Percentiles rank a stretch among this genome's conserved stretches.
These are phyloP conservation scores for Hermatobates lingyangjiaoensis DNA, from an alignment of 1,140 invertebrate species.

Conservation along the genomic window DNA sequence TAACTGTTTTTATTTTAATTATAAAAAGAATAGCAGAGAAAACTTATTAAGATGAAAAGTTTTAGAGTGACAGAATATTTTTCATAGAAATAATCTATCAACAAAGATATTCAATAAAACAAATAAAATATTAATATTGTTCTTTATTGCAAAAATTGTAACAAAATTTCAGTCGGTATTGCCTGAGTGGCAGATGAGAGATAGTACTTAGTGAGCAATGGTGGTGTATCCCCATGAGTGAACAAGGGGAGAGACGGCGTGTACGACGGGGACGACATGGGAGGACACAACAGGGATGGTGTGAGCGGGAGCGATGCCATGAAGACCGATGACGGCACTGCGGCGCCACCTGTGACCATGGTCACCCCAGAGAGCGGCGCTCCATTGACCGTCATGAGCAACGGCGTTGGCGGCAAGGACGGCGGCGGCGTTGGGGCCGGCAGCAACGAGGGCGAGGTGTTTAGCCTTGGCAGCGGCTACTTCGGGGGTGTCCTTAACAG, in stretches of 20 bases:
- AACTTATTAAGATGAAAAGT: too few species aligned
- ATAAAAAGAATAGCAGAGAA: too few species aligned
- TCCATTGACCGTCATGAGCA: background rate
- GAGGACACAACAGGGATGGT: background rate
- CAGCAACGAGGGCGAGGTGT: background rate
- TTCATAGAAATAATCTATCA: too few species aligned
- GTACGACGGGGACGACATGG: slow-evolving; percentile 14
- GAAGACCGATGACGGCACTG: slow-evolving; percentile 17
- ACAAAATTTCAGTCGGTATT: too few species aligned
- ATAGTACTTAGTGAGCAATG: background rate
- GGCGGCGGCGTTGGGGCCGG: slow-evolving; percentile 9
- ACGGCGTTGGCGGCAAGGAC: slow-evolving; percentile 17
- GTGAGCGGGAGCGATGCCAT: slow-evolving; percentile 12
- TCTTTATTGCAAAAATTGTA: too few species aligned
- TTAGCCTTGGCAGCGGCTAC: background rate
- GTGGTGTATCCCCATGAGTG: background rate
- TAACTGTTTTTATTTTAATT: too few species aligned
- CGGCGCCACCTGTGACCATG: background rate
- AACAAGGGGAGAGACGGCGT: background rate
- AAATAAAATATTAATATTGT: too few species aligned
- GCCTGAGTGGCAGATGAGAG: too few species aligned
- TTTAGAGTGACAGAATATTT: too few species aligned
- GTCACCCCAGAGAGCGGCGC: background rate
- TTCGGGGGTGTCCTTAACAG: slow-evolving; percentile 15
- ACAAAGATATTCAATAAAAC: too few species aligned